phyloP scores from a whole-genome alignment of 1,140 invertebrate species.

The Octopus bimaculoides region DNA sequence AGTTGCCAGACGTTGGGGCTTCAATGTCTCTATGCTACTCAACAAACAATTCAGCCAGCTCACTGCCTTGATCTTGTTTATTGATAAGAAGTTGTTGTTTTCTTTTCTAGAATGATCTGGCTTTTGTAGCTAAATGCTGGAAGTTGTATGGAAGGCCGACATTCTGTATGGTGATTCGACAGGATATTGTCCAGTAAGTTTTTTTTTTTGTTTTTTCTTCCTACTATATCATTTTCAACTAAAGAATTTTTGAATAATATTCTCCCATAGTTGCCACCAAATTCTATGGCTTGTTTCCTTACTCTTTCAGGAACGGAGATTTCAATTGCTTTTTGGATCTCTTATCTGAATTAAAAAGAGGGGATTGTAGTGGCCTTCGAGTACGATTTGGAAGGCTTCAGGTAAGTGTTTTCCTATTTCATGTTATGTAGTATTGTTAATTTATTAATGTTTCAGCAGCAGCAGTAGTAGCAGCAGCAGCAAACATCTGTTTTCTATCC shows the following conservation, averaged over 20 bases:
- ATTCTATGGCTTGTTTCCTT: slow-evolving; percentile 5
- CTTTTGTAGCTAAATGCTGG: slow-evolving; percentile 96
- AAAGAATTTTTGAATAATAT: too few species aligned
- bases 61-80: too few species aligned
- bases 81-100: neutral
- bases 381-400: slow-evolving; percentile 92
- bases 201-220: neutral
- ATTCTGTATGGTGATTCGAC: slow-evolving; percentile 90
- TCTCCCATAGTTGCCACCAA: neutral
- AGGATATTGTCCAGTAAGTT: slow-evolving; percentile 85
- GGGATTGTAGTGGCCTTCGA: slow-evolving; percentile 91
- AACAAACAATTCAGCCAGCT: neutral
- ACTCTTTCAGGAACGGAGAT: slow-evolving; percentile 77
- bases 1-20: too few species aligned
- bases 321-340: slow-evolving; percentile 96
- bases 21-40: neutral
- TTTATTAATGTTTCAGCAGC: too few species aligned
- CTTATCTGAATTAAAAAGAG: slow-evolving; percentile 95
- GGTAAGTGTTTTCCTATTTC: slow-evolving; percentile 60
- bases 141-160: slow-evolving; percentile 94
- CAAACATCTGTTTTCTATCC: too few species aligned
- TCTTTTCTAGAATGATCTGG: slow-evolving; percentile 76
- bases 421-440: too few species aligned
- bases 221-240: neutral
- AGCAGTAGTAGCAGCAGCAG: too few species aligned